Base-by-base conservation (phyloP, 30 jellyfish, hydroid and myxozoan species). In the Phacellophora camtschatica region DNA sequence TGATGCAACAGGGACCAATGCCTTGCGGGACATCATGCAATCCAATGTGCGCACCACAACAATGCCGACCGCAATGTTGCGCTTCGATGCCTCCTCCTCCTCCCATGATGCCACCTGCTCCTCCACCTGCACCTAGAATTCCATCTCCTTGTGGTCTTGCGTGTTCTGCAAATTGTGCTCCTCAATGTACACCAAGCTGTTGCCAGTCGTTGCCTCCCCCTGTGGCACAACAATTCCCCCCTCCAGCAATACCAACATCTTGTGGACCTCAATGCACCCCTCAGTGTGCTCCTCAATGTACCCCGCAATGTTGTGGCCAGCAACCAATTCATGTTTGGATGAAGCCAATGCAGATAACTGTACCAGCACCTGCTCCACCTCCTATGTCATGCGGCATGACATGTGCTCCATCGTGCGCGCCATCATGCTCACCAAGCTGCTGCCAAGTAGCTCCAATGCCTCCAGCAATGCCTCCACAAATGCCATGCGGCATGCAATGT, bases 151-250 rank as follows among this genome's bases (percentile, higher is more conserved):
- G 96, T 68, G 96, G 96, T 27, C 80, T 66, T 10, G 78, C 86
- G 0, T 86, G 96, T 34, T 69, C 96, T 32, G 87, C 86, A 24
- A 29, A 54, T 15, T 86, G 96, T 55, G 96, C 96, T 8, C 96
- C 96, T 3, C 83, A 66, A 51, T 86, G 96, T 66, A 45, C 65
- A n/a, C 86, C 96, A 50, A 54, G 87, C 58, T 86, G 96, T 61
- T 86, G 96, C 68, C 67, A 55, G 29, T 57, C 95, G 12, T 20
- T 61, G 42, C 95, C 88, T 6, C 88, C 88, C 7, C 88, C 88
- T 4, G 88, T 77, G 28, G 81, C 79, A 13, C 88, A 77, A 39
- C 88, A 80, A n/a, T 41, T 39, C 53, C 65, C 72, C 13, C 74
- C 80, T 19, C 80, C 81, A 20, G 13, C 3, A 48, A 57, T 77